Evolutionary conservation across 2,113 vertebrate species (phyloP), one percentile per base, ranked within the genome.

Genomic region (Chaetura pelagica): DNA sequence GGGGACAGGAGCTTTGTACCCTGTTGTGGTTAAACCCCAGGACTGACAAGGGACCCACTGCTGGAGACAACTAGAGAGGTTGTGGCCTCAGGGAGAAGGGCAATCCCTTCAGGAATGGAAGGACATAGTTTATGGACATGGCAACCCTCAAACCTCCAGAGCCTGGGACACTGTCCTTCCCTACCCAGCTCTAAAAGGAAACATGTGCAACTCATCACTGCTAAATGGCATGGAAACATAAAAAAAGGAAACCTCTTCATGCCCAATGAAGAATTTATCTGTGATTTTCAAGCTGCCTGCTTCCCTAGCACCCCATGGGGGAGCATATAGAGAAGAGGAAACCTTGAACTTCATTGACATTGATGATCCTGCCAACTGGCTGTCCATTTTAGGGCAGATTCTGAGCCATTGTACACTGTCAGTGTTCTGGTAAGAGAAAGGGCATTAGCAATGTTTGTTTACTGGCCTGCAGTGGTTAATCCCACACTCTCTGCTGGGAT

Each of bases 381-480:
- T 15, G 35, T 5, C 40, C 11, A 5, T 34, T 73, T 62, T 21
- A 52, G 80, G 74, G 69, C 71, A 88, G 44, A 4, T 26, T 35
- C 4, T 7, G 67, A 48, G 46, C 64, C 66, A 27, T 1, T n/a
- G 58, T 8, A 49, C 48, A 2, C 15, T 38, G 42, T 18, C 49
- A 9, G n/a, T 61, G 35, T 16, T 85, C 58, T 75, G 69, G 7
- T 8, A 32, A 20, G 0, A n/a, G 46, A 29, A 69, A 62, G 21
- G 2, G 29, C 35, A 12, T 20, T 15, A 73, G 71, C 34, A 83
- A 21, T 6, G 54, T 94, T 64, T 92, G 79, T 84, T 59, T 96
- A 97, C 98, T 98, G 81, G 99, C 99, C 99, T 99, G 99, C 99
- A 99, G 97, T 99, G 99, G 98, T 98, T 99, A 96, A 99, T 98